Evolutionary conservation across 2,888 invertebrate genomes (phyloP).

Genomic region (Sylvicola cinctus): DNA sequence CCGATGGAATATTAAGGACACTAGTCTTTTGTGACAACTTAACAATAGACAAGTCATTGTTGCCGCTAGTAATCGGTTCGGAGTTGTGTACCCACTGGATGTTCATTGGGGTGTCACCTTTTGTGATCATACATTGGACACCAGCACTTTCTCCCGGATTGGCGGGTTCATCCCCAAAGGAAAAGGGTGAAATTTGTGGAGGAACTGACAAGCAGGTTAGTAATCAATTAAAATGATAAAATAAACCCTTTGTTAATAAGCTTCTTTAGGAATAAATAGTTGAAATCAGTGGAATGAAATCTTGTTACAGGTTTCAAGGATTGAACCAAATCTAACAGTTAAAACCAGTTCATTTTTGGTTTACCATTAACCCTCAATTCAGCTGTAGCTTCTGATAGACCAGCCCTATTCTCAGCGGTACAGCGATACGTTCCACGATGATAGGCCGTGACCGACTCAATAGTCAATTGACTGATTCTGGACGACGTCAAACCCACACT

Average conservation of each 20-base stretch:
- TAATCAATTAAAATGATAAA: too few relatives aligned
- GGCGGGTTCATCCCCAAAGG: slow-evolving; percentile 46
- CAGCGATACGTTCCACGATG: slow-evolving; percentile 46
- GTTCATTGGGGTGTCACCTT: slow-evolving; percentile 59
- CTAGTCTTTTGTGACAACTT: slow-evolving; percentile 27
- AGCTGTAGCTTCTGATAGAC: slow-evolving; percentile 26
- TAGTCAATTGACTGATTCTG: slow-evolving; percentile 34
- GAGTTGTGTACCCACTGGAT: slow-evolving; percentile 48
- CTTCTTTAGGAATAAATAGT: too few relatives aligned
- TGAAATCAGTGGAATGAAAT: too few relatives aligned
- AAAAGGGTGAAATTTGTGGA: slow-evolving; percentile 45
- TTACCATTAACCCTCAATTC: slow-evolving; percentile 24
- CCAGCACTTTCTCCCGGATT: slow-evolving; percentile 49
- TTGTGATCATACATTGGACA: slow-evolving; percentile 47
- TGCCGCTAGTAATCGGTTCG: slow-evolving; percentile 25
- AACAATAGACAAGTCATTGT: slow-evolving; percentile 25
- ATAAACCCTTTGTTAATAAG: too few relatives aligned
- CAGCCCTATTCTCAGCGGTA: slow-evolving; percentile 36
- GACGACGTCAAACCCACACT: slow-evolving; percentile 12
- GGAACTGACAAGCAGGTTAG: slow-evolving; percentile 32
- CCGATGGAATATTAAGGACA: slow-evolving; percentile 35
- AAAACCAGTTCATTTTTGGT: too few relatives aligned
- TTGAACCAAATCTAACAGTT: too few relatives aligned
- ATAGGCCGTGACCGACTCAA: slow-evolving; percentile 35
- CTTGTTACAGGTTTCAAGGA: too few relatives aligned